Conservation (phyloP, 1,140 invertebrate genomes). For the Acromyrmex echinatior region DNA sequence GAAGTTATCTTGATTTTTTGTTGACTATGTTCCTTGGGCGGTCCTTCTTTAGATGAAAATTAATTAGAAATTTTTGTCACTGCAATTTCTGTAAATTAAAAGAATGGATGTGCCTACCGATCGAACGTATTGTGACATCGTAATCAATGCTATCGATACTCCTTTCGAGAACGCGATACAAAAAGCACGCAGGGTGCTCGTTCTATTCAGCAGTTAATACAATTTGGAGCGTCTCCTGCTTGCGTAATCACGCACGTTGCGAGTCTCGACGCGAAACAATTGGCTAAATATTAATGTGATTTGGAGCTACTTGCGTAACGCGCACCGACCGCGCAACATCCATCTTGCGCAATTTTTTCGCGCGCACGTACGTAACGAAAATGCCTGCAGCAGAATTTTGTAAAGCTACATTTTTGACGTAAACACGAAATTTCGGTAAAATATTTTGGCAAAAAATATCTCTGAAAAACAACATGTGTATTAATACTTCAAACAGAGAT, state of each 20-base stretch:
- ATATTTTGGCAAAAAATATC: background rate
- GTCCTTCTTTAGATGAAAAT: background rate
- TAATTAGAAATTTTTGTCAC: background rate
- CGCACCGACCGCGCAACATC: background rate
- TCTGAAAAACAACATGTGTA: background rate
- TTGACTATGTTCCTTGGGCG: too few species aligned
- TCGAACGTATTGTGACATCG: background rate
- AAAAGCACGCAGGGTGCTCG: background rate
- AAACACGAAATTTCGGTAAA: background rate
- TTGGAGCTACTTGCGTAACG: conserved; percentile 31
- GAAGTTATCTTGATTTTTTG: too few species aligned
- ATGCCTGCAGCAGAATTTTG: background rate
- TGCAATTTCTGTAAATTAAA: background rate
- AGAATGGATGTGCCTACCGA: background rate
- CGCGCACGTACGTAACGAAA: background rate
- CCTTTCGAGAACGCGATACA: background rate
- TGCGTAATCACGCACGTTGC: conserved; percentile 28
- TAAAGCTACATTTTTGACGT: background rate
- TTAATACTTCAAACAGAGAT: background rate
- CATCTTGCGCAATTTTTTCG: conserved; percentile 20
- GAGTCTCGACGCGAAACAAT: conserved; percentile 34
- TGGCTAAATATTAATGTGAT: conserved; percentile 40
- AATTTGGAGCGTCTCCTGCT: conserved; percentile 24
- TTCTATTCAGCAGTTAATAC: conserved; percentile 4
- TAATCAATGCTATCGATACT: background rate